phyloP scores from a whole-genome alignment of 2,797 vertebrate genomes.

The Girardinus metallicus region DNA sequence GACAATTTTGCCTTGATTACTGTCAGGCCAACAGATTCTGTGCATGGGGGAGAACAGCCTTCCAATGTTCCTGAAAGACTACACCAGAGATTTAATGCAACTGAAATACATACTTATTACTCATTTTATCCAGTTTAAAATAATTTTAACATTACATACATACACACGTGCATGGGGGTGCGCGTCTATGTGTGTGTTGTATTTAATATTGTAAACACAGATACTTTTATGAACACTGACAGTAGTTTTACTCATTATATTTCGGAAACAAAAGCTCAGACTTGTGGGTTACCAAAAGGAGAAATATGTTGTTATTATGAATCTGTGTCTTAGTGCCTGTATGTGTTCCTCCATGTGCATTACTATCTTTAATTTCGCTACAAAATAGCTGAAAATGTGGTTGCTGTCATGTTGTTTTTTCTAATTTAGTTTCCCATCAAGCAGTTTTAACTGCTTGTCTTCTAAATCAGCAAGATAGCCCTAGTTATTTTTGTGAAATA shows the following conservation, averaged over 20 bases:
- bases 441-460: too few species aligned
- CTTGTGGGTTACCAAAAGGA: background rate
- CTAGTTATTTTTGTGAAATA: too few species aligned
- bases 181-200: background rate
- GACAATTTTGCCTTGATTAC: slow-evolving; percentile 13
- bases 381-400: too few species aligned
- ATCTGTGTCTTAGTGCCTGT: background rate
- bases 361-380: too few species aligned
- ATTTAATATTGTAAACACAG: background rate
- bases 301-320: background rate
- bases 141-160: background rate
- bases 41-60: slow-evolving; percentile 24
- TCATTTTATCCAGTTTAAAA: background rate
- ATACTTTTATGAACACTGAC: background rate
- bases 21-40: slow-evolving; percentile 19
- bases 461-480: too few species aligned
- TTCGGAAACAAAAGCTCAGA: background rate
- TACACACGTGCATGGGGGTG: background rate
- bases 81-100: background rate
- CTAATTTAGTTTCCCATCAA: too few species aligned
- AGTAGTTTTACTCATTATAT: background rate
- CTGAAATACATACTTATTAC: background rate
- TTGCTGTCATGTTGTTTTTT: too few species aligned
- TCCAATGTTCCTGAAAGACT: slow-evolving; percentile 17
- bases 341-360: too few species aligned